Evolutionary conservation across 92 coral and sea anemone species (phyloP), one percentile per base, ranked within the genome.

Genomic region (Zoanthus sansibaricus): DNA sequence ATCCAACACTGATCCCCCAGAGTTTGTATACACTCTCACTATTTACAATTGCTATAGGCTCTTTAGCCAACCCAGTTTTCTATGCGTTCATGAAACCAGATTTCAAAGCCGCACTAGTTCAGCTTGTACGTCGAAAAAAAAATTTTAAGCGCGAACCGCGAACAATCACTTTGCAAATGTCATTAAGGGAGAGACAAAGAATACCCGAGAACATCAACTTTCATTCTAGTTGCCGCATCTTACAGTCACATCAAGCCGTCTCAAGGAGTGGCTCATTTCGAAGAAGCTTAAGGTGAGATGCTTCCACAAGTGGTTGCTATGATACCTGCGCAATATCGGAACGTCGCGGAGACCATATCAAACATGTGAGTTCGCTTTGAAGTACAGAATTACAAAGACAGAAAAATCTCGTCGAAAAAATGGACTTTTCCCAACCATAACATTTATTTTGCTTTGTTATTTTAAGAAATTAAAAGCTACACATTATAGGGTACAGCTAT

Each of bases 81-180:
- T 80, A 80, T 72, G 85, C 85, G 12, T 80, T 80, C 85, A 80
- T 80, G 85, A 80, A 80, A 31, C 85, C 85, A 30, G 85, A 80
- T 21, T 80, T 45, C 44, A 80, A 66, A 25, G 20, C 75, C 4
- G 85, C 85, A 1, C 67, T 80, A 20, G 31, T 7, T 58, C 61
- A 74, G 67, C 42, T 64, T 20, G 14, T 25, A 20, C 62, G 75
- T 13, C 66, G 31, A 15, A 46, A 61, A n/a, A 32, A n/a, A 1
- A 20, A 9, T 1, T n/a, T 64, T 14, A 5, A n/a, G 12, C 75
- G 85, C 45, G 75, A 16, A 45, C 46, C 85, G 9, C 44, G 44
- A 17, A 79, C 84, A 17, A 69, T 66, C 21, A 44, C 75, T 33
- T 21, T 25, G 46, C 75, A 69, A 46, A 67, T 66, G 55, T 80